phyloP scores from a whole-genome alignment of 2,888 invertebrate species.

The Ichneumon xanthorius region DNA sequence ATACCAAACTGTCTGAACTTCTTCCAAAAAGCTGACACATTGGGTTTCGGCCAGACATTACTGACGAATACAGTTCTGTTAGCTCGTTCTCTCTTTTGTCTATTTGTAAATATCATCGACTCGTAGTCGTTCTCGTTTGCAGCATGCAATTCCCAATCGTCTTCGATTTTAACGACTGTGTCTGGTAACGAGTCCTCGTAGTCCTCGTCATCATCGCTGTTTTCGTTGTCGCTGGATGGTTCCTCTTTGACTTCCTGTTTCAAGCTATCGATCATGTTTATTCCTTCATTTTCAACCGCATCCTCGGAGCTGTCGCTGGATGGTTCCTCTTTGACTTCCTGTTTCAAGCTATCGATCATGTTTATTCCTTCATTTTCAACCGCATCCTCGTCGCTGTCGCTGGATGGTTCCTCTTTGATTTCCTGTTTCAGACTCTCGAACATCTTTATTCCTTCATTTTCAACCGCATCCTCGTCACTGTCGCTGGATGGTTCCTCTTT shows the following conservation, averaged over 20 bases:
- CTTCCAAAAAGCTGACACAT: constrained; percentile 87
- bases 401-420: constrained; percentile 7
- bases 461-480: constrained; percentile 25
- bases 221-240: too few relatives aligned
- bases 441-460: constrained; percentile 73
- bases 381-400: constrained; percentile 43
- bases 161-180: too few relatives aligned
- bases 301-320: too few relatives aligned
- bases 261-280: too few relatives aligned
- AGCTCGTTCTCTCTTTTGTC: too few relatives aligned
- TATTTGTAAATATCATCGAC: too few relatives aligned
- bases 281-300: too few relatives aligned
- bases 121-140: too few relatives aligned
- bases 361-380: not conserved
- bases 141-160: too few relatives aligned
- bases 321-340: too few relatives aligned
- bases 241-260: too few relatives aligned
- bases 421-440: constrained; percentile 73
- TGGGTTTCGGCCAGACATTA: constrained; percentile 88
- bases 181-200: constrained; percentile 66
- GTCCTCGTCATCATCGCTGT: constrained; percentile 27
- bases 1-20: constrained; percentile 89
- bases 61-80: constrained; percentile 92
- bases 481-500: constrained; percentile 33
- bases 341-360: too few relatives aligned